Conservation (phyloP, 2,888 invertebrate species). For the Aleiodes leptofemur region DNA sequence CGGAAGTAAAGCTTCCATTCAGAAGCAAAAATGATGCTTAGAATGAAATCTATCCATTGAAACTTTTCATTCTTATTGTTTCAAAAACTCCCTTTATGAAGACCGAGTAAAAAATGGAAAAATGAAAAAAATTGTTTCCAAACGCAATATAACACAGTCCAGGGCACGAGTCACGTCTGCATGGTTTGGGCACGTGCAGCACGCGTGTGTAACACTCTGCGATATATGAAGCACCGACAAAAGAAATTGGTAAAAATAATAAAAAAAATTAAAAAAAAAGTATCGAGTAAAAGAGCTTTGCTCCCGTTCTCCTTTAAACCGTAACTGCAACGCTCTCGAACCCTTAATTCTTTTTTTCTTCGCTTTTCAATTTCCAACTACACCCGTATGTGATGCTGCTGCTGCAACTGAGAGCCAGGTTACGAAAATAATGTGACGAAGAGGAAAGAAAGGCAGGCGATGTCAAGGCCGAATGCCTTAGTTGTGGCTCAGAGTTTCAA, state of each 20-base stretch:
- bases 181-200: constrained; percentile 68
- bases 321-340: constrained; percentile 24
- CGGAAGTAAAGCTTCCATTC: too few relatives aligned
- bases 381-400: constrained; percentile 30
- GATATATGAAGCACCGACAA: constrained; percentile 61
- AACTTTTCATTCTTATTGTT: not conserved
- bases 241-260: constrained; percentile 58
- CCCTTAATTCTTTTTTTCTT: constrained; percentile 25
- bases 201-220: constrained; percentile 66
- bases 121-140: constrained; percentile 42
- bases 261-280: constrained; percentile 26
- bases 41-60: too few relatives aligned
- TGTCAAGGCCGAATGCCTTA: constrained; percentile 58
- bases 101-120: constrained; percentile 33
- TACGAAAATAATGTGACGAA: constrained; percentile 56
- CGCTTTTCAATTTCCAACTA: constrained; percentile 13
- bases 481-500: not conserved
- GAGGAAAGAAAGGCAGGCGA: constrained; percentile 39
- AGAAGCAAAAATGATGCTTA: not conserved
- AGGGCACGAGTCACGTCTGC: constrained; percentile 67
- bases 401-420: constrained; percentile 46
- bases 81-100: not conserved
- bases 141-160: constrained; percentile 54
- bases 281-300: constrained; percentile 31
- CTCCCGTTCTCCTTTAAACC: constrained; percentile 36